Base-by-base conservation (phyloP, 2,888 invertebrate species). In the Polietes domitor region DNA sequence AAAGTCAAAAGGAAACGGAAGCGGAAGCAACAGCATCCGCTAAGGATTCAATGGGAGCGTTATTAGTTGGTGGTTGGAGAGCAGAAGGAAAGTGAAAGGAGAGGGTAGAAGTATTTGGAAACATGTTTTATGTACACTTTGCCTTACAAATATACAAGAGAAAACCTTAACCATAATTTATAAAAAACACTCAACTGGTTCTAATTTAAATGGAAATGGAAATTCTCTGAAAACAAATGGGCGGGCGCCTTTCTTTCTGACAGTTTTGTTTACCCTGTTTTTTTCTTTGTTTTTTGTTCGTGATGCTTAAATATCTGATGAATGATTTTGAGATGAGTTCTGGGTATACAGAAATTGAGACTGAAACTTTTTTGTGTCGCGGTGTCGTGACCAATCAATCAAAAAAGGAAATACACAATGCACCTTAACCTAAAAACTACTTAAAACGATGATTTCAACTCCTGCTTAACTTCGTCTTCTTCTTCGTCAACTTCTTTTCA, bases 371-470 rank as follows among this genome's bases (percentile, higher is more conserved):
- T 43, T 70, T 71, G 6, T 75, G n/a, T n/a, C n/a, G n/a, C n/a
- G n/a, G n/a, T 78, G 65, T 61, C 61, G 24, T 74, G 5, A 21
- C 58, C 68, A 63, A 47, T 28, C 21, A 71, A 74, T 77, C 58
- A 24, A 79, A 77, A 43, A 76, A 37, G 9, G 37, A 37, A 37
- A 79, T 77, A 82, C 74, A 85, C 82, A 82, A 82, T 80, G 85
- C 82, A 85, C 85, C 85, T 82, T 82, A 85, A 85, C 77, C 76
- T 82, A 80, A 72, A 63, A 73, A 65, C 78, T 82, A 84, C 73
- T 71, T 71, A 32, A 17, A 65, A 41, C 10, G 68, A 32, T 17
- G 63, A 43, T 43, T 61, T 61, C 61, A 61, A 21, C 68, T 17
- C 10, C 37, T 37, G 10, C 1, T 37, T 37, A 12, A 43, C 41